Evolutionary conservation across 2,797 vertebrate genomes (phyloP), one percentile per base, ranked within the genome.

Genomic region (Danio albolineatus): DNA sequence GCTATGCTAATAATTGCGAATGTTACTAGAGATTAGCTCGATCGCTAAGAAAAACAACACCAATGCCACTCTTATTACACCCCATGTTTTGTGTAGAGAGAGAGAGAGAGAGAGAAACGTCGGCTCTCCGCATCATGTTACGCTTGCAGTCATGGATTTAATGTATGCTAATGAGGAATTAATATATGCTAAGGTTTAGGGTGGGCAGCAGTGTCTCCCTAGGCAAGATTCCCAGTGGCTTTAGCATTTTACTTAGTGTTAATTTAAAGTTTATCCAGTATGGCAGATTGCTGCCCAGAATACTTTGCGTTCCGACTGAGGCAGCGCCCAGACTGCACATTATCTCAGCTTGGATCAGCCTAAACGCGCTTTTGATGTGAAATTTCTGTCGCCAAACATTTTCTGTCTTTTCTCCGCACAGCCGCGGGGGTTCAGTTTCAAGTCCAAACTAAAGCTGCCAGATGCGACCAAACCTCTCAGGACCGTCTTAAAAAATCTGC

Each of bases 1-100:
- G 81, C 81, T 80, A 83, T 77, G 75, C 51, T 81, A 71, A 64
- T 73, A 76, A 80, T 74, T 77, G 79, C 70, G 73, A 78, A 82
- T 82, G 78, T 84, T 74, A 57, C 73, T 83, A 59, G 70, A 79
- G 76, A 82, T 86, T 82, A 80, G 79, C 70, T 76, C 62, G 70
- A 81, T 79, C 60, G 56, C 67, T 28, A 51, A 80, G 76, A 73
- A 56, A 83, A 59, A 75, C 57, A 46, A 59, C 61, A 79, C 74
- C 56, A 76, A 56, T 54, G 17, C 39, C 39, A 61, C 73, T 73
- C 8, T 36, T 60, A 7, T 65, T 43, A 54, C 65, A 14, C 9
- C 48, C 53, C 10, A 17, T 7, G 56, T 59, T 54, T 28, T 56
- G 56, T 60, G 44, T 74, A 43, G 4, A 1, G 60, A 2, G 17